Base-by-base conservation (phyloP, 2,797 vertebrate genomes). In the Acanthiza pusilla region DNA sequence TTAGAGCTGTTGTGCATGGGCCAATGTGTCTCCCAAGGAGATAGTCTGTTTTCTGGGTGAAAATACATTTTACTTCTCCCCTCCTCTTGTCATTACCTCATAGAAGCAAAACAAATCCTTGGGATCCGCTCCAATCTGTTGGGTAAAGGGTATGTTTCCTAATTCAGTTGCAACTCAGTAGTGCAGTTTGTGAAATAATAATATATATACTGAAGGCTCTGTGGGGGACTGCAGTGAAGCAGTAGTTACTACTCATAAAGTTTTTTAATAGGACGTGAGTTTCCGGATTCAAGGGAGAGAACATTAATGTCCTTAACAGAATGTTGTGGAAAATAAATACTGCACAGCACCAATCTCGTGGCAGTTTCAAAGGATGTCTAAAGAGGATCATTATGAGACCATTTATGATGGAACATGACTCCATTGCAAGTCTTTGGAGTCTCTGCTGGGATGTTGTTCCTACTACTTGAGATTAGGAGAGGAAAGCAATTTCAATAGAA, bases 101-200 rank as follows among this genome's bases (percentile, higher is more conserved):
- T 7, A 89, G 77, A 89, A 55, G 58, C 72, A 80, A 95, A 96
- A 92, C 53, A 95, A 88, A 88, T 96, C 87, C 71, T 85, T 96
- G 96, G 71, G 89, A 91, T 95, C 75, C 10, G 32, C 85, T 97
- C 88, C 78, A 74, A 72, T 94, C 85, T 95, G 62, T 78, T 92
- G 93, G 73, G 85, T 95, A 95, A 96, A 95, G 91, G 80, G 50
- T 72, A 62, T 65, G 85, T 91, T 97, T 96, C 92, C 94, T 97
- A 96, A 97, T 96, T 96, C 80, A n/a, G 7, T 95, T 96, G 96
- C 96, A 96, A 94, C 68, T 94, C 88, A 45, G 96, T 91, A 89
- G 92, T 92, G 92, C 85, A 97, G 88, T 84, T 88, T 81, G 89
- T 96, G 96, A 97, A 97, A 96, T 97, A 97, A 96, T 96, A 96